phyloP scores from a whole-genome alignment of 37 sponge, comb jelly and placozoan species.

The Agelas oroides region DNA sequence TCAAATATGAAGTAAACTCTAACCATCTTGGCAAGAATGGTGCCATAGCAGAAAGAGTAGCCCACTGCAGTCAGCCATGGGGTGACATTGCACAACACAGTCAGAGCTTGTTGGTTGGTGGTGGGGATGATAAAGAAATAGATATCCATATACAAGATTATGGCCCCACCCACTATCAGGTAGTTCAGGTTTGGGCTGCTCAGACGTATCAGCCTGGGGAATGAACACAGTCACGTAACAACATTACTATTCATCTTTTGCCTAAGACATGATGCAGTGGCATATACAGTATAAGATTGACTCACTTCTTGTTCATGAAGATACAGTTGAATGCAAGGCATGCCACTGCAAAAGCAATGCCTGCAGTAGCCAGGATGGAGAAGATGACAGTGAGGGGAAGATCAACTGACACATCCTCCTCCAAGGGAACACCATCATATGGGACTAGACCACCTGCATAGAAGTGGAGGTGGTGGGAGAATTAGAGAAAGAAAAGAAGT shows the following conservation, averaged over 20 bases:
- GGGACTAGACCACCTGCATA: slow-evolving; percentile 2
- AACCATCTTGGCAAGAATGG: slow-evolving; percentile 23
- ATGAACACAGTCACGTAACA: too few species aligned
- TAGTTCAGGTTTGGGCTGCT: slow-evolving; percentile 15
- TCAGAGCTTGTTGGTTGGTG: not conserved
- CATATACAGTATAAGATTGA: too few species aligned
- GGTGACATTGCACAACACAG: not conserved
- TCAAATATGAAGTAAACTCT: slow-evolving; percentile 17
- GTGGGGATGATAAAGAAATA: not conserved
- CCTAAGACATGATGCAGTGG: too few species aligned
- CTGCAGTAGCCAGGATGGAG: not conserved
- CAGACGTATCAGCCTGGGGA: too few species aligned
- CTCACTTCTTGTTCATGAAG: slow-evolving; percentile 11
- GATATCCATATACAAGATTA: slow-evolving; percentile 2
- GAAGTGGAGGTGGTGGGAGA: too few species aligned
- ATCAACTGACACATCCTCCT: slow-evolving; percentile 13
- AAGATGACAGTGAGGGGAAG: slow-evolving; percentile 12
- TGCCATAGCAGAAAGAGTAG: slow-evolving; percentile 25
- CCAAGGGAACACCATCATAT: slow-evolving; percentile 22
- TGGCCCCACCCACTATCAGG: slow-evolving; percentile 9
- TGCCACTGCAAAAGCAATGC: slow-evolving; percentile 9
- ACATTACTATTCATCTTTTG: too few species aligned
- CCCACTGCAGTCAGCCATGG: slow-evolving; percentile 8
- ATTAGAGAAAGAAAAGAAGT: too few species aligned
- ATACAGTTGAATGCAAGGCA: slow-evolving; percentile 32